A percentile compares a stretch with the other conserved stretches of the same genome.
phyloP scores from a whole-genome alignment of 2,113 vertebrate genomes.

The Macaca nemestrina region DNA sequence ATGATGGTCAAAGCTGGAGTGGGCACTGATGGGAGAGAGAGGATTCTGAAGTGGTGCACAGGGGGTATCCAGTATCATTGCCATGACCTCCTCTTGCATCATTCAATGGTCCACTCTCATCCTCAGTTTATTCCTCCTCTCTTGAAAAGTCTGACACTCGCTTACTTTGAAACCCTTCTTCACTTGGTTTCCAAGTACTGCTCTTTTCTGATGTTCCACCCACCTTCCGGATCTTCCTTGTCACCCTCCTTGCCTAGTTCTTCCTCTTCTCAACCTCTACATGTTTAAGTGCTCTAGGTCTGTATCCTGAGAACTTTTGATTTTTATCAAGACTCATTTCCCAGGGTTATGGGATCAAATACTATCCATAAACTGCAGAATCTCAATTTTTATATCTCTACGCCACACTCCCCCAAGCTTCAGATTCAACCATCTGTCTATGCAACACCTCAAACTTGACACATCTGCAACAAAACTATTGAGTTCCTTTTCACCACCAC shows the following conservation, averaged over 20 bases:
- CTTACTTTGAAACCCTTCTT: not conserved
- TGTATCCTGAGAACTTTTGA: not conserved
- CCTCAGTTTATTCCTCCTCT: not conserved
- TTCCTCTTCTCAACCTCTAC: not conserved
- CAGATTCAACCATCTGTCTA: not conserved
- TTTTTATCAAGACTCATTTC: not conserved
- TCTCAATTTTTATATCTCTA: not conserved
- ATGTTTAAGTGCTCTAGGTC: not conserved
- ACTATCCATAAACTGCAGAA: not conserved
- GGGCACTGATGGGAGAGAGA: not conserved
- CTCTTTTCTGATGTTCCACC: not conserved
- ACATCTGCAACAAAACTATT: not conserved
- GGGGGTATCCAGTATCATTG: accelerated
- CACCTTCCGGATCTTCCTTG: not conserved
- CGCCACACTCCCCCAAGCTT: not conserved
- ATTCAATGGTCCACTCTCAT: no score
- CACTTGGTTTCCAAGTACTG: not conserved
- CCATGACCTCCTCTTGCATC: not conserved
- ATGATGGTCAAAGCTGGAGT: not conserved
- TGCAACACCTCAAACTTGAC: not conserved
- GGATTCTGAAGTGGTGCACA: not conserved
- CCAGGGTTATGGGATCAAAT: not conserved
- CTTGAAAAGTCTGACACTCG: not conserved
- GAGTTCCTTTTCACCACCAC: not conserved
- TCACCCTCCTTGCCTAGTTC: not conserved